Evolutionary conservation across 2,888 invertebrate species (phyloP), one percentile per base, ranked within the genome.

Genomic region (Eupithecia vulgata): DNA sequence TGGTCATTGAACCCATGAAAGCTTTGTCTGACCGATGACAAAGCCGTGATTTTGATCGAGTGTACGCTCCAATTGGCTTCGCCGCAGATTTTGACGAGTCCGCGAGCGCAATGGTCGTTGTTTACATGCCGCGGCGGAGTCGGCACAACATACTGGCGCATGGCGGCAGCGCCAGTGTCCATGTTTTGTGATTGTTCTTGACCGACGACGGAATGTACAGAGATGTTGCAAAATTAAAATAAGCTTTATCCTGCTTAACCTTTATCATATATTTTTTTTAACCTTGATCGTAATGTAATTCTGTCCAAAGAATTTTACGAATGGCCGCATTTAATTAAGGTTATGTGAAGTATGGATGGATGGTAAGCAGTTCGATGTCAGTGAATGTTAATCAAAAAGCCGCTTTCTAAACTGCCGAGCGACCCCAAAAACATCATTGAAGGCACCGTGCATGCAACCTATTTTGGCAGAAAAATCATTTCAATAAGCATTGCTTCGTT

Each of bases 1-100:
- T 93, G 94, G 90, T 87, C 92, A 84, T 88, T 93, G 93, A 94
- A 92, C 94, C 87, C 91, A 86, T 85, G 87, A 89, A 88, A 91
- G 87, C 85, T 88, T 89, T 86, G 79, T 88, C 89, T 86, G 79
- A 81, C 75, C 81, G 78, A 81, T 89, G 87, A 88, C 87, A 87
- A 84, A 87, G 81, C 78, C 75, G 61, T 79, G 79, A 79, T 82
- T 77, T 73, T 71, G 75, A 83, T 84, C 76, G 79, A 75, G 78
- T 74, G 78, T 79, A 48, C 62, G 70, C 76, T 82, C 78, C 74
- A 78, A 79, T 79, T 82, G 76, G 79, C 74, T 79, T 73, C 73
- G 67, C 68, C 66, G 73, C 62, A 13, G 57, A 30, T 35, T 61
- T 30, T 17, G 37, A 52, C 48, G 57, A 42, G 67, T 65, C 52